Evolutionary conservation across 2,113 vertebrate species (phyloP).

Genomic region (Phycodurus eques): DNA sequence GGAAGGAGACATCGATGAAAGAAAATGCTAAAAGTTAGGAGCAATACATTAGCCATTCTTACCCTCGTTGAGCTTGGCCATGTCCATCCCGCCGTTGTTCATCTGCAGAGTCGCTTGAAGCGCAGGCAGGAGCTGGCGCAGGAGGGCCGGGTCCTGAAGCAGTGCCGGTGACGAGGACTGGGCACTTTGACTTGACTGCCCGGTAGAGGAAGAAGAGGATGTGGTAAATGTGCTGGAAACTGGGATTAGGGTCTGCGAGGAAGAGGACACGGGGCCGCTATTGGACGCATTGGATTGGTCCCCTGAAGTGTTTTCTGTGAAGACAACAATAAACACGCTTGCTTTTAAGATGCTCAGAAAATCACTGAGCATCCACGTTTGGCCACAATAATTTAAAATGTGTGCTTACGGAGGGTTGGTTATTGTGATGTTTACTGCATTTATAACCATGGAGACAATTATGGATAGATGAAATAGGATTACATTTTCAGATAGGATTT

Average conservation of each 20-base stretch:
- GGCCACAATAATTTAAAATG: no score
- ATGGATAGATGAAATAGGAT: no score
- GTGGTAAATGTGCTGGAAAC: conserved; percentile 53
- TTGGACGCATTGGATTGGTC: conserved; percentile 83
- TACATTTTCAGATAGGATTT: no score
- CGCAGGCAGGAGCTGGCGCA: conserved; percentile 94
- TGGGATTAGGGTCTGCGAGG: conserved; percentile 79
- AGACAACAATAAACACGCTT: neutral
- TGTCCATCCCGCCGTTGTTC: conserved; percentile 95
- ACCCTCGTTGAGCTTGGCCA: conserved; percentile 99
- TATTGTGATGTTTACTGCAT: no score
- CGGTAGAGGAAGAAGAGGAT: conserved; percentile 73
- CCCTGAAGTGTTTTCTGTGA: conserved; percentile 83
- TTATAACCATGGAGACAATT: no score
- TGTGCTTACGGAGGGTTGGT: no score
- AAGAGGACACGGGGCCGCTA: conserved; percentile 73
- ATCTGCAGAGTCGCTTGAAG: conserved; percentile 95
- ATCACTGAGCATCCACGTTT: no score
- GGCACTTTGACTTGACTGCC: conserved; percentile 81
- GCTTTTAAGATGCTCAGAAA: neutral
- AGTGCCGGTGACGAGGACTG: conserved; percentile 86
- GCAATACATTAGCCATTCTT: conserved; percentile 28
- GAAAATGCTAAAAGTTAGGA: neutral
- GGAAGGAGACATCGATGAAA: neutral
- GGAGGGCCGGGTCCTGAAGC: conserved; percentile 96